These are phyloP conservation scores for Achlya flavicornis DNA, from an alignment of 2,888 invertebrate genomes.

Conservation along the genomic window DNA sequence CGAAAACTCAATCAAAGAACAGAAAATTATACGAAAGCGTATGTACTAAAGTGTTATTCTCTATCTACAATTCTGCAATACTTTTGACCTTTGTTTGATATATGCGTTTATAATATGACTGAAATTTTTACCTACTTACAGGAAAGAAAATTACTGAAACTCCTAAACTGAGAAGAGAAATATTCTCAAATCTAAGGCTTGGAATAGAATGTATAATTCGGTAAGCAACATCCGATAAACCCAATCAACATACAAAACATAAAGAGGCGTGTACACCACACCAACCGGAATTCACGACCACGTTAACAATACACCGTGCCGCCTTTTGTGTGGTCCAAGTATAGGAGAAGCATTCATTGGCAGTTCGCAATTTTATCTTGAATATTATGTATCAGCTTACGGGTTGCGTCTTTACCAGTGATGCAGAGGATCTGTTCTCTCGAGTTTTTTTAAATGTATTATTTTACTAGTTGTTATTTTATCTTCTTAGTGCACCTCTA, in stretches of 20 bases:
- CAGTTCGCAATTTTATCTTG: too few species aligned
- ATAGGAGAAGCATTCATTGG: conserved; percentile 22
- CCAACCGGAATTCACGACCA: conserved; percentile 60
- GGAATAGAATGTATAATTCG: conserved; percentile 28
- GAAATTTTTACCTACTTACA: not conserved
- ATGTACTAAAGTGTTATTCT: too few species aligned
- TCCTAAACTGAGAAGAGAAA: not conserved
- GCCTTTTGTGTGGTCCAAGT: conserved; percentile 41
- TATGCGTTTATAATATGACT: not conserved
- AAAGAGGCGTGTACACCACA: conserved; percentile 64
- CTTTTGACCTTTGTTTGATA: not conserved
- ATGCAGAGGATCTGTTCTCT: too few species aligned
- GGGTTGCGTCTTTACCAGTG: too few species aligned
- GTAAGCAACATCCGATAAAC: conserved; percentile 59
- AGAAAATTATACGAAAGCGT: too few species aligned
- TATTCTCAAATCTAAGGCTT: conserved; percentile 27
- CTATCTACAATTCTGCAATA: too few species aligned
- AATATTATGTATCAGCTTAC: too few species aligned
- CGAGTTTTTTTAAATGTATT: too few species aligned
- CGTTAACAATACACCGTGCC: conserved; percentile 65
- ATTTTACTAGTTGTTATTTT: too few species aligned
- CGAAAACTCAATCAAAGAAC: too few species aligned
- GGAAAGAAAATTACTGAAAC: not conserved
- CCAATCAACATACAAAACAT: conserved; percentile 75
- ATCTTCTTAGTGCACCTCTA: too few species aligned